These are phyloP conservation scores for Daphoenositta chrysoptera DNA, from an alignment of 2,113 vertebrate genomes.

Conservation along the genomic window DNA sequence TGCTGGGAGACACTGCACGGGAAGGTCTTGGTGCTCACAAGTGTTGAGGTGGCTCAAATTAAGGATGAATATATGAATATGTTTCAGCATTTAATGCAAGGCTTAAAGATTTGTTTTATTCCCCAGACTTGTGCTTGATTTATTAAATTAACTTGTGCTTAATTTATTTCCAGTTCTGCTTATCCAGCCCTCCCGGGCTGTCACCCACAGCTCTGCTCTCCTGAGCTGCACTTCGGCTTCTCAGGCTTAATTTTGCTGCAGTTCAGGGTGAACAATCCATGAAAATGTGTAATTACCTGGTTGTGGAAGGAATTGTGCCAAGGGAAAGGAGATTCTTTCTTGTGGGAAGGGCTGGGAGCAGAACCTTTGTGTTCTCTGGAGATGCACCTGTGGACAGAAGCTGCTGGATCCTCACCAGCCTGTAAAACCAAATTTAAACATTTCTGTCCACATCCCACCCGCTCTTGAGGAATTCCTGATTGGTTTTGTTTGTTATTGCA, in stretches of 20 bases:
- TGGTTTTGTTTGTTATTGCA: background rate
- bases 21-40: background rate
- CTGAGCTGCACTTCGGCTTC: background rate
- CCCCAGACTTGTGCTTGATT: background rate
- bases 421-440: background rate
- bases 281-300: fast-evolving
- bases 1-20: background rate
- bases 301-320: background rate
- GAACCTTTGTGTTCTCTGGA: fast-evolving
- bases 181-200: background rate
- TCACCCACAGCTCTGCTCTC: background rate
- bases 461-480: background rate
- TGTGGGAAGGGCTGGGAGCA: background rate
- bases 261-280: background rate
- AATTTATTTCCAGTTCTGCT: background rate
- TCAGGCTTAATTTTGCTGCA: background rate
- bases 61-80: background rate
- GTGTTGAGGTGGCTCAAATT: background rate
- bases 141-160: background rate
- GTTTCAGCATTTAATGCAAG: background rate
- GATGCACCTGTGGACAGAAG: background rate
- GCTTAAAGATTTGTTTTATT: background rate
- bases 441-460: background rate
- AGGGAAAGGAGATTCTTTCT: background rate
- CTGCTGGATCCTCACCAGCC: background rate